Conservation (phyloP, 2,113 vertebrate species). For the Anarrhichthys ocellatus region DNA sequence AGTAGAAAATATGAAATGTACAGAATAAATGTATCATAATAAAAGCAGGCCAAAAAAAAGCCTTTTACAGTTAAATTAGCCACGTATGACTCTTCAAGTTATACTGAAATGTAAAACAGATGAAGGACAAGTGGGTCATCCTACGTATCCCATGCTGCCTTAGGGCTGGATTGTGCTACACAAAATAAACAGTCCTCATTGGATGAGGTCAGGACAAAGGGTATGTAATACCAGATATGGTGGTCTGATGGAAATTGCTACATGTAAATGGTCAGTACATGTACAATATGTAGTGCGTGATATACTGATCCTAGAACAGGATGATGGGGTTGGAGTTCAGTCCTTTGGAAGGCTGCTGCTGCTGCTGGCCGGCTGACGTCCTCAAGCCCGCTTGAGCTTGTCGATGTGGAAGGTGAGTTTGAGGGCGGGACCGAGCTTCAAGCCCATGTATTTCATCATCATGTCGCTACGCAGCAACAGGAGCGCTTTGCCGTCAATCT, state of each 20-base stretch:
- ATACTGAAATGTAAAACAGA: conserved; percentile 70
- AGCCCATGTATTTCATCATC: conserved; percentile 99
- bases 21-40: conserved; percentile 69
- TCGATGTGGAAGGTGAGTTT: conserved; percentile 98
- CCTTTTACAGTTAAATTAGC: conserved; percentile 65
- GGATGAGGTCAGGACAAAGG: conserved; percentile 54
- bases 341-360: conserved; percentile 58
- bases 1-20: conserved; percentile 77
- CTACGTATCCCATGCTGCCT: conserved; percentile 72
- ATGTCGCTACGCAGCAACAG: conserved; percentile 91
- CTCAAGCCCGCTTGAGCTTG: conserved; percentile 94
- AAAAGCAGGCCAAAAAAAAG: conserved; percentile 70
- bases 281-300: conserved; percentile 68
- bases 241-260: conserved; percentile 63
- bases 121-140: conserved; percentile 41
- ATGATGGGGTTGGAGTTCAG: conserved; percentile 23
- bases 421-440: conserved; percentile 96
- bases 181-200: conserved; percentile 71
- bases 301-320: conserved; percentile 63
- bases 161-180: conserved; percentile 78
- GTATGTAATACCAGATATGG: conserved; percentile 44
- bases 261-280: conserved; percentile 56
- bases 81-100: conserved; percentile 63
- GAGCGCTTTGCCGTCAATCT: conserved; percentile 94
- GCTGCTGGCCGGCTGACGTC: conserved; percentile 45